phyloP scores from a whole-genome alignment of 2,888 invertebrate genomes.

The Caenorhabditis sinica region DNA sequence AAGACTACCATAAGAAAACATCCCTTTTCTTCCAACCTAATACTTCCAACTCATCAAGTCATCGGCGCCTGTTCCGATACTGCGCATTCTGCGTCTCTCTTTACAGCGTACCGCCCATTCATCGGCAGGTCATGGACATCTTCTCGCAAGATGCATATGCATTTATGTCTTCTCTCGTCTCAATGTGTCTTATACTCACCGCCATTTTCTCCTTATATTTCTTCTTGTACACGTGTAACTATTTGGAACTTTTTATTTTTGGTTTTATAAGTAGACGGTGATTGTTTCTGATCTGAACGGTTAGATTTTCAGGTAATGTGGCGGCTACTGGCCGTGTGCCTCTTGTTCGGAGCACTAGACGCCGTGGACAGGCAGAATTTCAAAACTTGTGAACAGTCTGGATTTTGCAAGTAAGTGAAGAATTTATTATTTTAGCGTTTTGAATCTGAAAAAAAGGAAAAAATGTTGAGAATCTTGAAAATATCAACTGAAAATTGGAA shows the following conservation, averaged over 20 bases:
- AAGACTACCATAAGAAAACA: neutral
- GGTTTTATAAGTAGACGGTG: neutral
- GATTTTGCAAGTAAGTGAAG: conserved; percentile 75
- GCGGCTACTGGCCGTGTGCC: conserved; percentile 41
- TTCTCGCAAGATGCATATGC: conserved; percentile 9
- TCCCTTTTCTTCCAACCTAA: conserved; percentile 2
- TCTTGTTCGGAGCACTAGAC: conserved; percentile 20
- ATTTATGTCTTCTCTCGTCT: neutral
- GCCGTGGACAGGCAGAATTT: conserved; percentile 76
- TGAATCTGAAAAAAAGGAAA: neutral
- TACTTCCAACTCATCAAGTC: conserved; percentile 52
- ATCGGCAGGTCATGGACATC: conserved; percentile 57
- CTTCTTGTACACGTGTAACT: conserved; percentile 1
- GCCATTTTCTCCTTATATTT: neutral
- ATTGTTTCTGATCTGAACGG: no score
- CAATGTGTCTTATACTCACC: neutral
- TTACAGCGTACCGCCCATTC: conserved; percentile 31
- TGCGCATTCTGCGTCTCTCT: conserved; percentile 39
- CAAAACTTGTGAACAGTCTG: conserved; percentile 73
- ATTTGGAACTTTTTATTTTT: neutral
- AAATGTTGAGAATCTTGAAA: neutral
- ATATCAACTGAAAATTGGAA: no score
- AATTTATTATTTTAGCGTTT: conserved; percentile 27
- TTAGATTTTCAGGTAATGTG: conserved; percentile 44
- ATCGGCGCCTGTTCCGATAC: conserved; percentile 25